Percentiles rank a stretch among this genome's conserved stretches.
These are phyloP conservation scores for Pterophyllum scalare DNA, from an alignment of 2,113 vertebrate species.

Conservation along the genomic window DNA sequence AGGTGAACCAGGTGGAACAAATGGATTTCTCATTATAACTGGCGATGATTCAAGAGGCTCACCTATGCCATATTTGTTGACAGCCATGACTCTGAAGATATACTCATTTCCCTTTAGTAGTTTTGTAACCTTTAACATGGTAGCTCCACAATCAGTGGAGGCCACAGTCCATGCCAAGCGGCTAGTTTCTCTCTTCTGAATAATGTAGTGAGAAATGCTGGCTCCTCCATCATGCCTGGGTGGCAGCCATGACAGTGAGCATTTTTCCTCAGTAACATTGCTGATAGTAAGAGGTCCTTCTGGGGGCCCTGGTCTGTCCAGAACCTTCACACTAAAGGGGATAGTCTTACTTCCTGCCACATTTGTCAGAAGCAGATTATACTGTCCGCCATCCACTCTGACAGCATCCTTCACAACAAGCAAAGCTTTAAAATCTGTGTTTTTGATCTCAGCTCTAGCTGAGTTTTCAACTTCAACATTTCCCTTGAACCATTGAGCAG, in stretches of 20 bases:
- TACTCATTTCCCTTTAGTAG: constrained; percentile 98
- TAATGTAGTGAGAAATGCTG: constrained; percentile 92
- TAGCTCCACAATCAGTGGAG: constrained; percentile 89
- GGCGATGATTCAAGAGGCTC: constrained; percentile 94
- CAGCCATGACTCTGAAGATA: constrained; percentile 95
- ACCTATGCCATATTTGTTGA: constrained; percentile 95
- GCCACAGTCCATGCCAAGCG: constrained; percentile 97
- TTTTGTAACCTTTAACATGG: constrained; percentile 95
- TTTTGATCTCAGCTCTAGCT: constrained; percentile 92
- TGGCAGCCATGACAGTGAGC: constrained; percentile 92
- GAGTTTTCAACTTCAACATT: constrained; percentile 92
- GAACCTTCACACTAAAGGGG: constrained; percentile 91
- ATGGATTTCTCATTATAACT: constrained; percentile 96
- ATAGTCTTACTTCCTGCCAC: constrained; percentile 93
- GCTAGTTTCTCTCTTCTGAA: constrained; percentile 98
- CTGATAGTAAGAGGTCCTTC: constrained; percentile 92
- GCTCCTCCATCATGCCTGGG: constrained; percentile 95
- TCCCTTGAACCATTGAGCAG: constrained; percentile 94
- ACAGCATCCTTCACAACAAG: constrained; percentile 94
- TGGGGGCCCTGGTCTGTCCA: constrained; percentile 95
- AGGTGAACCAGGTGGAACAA: constrained; percentile 90
- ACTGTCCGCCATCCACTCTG: constrained; percentile 95
- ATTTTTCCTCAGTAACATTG: constrained; percentile 95
- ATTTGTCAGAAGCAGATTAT: constrained; percentile 92
- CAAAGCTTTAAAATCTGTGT: constrained; percentile 91